Percentiles rank a stretch among this genome's conserved stretches.
Evolutionary conservation across 2,113 vertebrate species (phyloP).

Genomic region (Paratilapia polleni): DNA sequence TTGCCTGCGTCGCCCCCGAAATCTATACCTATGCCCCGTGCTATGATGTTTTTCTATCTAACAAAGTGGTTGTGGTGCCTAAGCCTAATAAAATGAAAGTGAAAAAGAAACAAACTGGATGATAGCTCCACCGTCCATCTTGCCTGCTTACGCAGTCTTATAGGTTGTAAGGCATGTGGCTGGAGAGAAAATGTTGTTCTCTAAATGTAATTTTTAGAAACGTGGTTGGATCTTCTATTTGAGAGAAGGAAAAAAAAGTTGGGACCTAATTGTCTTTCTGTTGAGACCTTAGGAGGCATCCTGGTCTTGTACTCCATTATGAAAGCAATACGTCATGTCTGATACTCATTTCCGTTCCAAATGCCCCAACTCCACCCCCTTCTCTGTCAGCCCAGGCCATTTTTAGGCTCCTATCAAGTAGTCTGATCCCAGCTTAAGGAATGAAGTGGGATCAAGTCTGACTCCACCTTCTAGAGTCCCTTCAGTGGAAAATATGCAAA

Average conservation of each 20-base stretch:
- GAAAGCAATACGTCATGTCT: background rate
- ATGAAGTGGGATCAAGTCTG: slow-evolving; percentile 11
- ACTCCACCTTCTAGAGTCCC: background rate
- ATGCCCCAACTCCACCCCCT: background rate
- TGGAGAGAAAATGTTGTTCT: background rate
- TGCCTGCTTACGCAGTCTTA: background rate
- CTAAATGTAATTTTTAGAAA: background rate
- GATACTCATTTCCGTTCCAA: background rate
- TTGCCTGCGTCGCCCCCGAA: background rate
- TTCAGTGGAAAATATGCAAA: background rate
- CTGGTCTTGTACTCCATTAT: background rate
- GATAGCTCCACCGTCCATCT: background rate
- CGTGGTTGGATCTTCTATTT: background rate
- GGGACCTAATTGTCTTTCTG: background rate
- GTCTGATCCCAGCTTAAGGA: background rate
- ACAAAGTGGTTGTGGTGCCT: background rate
- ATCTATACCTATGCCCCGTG: background rate
- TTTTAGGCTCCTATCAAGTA: background rate
- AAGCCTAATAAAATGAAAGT: background rate
- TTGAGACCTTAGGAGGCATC: background rate
- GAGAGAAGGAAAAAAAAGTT: background rate
- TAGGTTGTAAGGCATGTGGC: background rate
- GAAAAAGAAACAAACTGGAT: background rate
- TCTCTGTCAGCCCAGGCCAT: background rate
- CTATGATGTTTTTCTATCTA: background rate